phyloP scores from a whole-genome alignment of 1,140 invertebrate species.

The Brachionus calyciflorus region DNA sequence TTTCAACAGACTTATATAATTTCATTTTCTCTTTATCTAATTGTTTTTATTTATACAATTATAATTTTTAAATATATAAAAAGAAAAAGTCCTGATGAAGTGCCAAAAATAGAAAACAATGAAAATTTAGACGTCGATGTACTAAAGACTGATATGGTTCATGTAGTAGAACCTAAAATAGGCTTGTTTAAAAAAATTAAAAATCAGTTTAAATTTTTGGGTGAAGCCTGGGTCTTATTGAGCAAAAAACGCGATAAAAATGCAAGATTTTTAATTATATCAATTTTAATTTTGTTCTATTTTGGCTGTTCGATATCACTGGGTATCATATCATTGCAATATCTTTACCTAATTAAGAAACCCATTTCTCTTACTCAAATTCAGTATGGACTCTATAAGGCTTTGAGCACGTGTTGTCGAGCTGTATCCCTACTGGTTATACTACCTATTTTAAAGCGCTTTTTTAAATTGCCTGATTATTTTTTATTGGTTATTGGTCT shows the following conservation, averaged over 20 bases:
- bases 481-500: constrained; percentile 22
- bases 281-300: constrained; percentile 23
- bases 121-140: background rate
- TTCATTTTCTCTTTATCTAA: constrained; percentile 1
- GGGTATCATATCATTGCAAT: constrained; percentile 41
- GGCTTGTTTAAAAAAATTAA: background rate
- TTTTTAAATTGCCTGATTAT: constrained; percentile 25
- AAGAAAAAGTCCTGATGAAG: background rate
- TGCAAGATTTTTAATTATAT: background rate
- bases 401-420: constrained; percentile 15
- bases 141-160: background rate
- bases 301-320: constrained; percentile 25
- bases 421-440: constrained; percentile 15
- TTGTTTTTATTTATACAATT: constrained; percentile 26
- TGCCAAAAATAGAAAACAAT: background rate
- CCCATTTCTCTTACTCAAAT: constrained; percentile 41
- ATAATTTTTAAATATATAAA: constrained; percentile 35
- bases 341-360: constrained; percentile 38
- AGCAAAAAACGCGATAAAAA: constrained; percentile 30
- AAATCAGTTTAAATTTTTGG: constrained; percentile 14
- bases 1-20: constrained; percentile 42
- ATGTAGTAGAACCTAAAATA: background rate
- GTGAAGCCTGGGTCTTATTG: background rate
- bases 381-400: constrained; percentile 28
- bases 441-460: constrained; percentile 13